Base-by-base conservation (phyloP, 30 jellyfish, hydroid and myxozoan species). In the Cassiopea andromeda region DNA sequence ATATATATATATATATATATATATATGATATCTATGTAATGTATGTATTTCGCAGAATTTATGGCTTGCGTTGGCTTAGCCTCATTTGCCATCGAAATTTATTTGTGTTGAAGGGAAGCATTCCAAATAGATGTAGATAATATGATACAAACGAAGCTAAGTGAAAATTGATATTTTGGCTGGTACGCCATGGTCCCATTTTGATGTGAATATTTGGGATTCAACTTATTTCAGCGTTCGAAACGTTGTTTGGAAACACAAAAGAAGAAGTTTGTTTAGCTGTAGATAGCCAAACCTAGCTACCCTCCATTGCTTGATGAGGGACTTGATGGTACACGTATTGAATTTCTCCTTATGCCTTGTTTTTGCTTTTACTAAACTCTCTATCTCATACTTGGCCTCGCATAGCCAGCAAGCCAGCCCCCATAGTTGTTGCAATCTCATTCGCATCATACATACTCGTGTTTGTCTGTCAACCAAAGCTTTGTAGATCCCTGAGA, bases 51-150 rank as follows among this genome's bases (percentile, higher is more conserved):
- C 15, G 73, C 27, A 64, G 15, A 64, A 14, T 64, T 16, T 64
- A 64, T 70, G 54, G 79, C 7, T 43, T 70, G 79, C 79, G 57
- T 27, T 2, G 27, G 50, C 57, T 38, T 70, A 1, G 79, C 38
- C 79, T 7, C 16, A 70, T 2, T 70, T 70, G 18, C 47, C 38
- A 70, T 16, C 54, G 1, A 19, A 70, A 70, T 70, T 70, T 70
- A 12, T 77, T 77, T 77, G 86, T 77, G 86, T 77, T 77, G 86
- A 48, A 70, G 79, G 54, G 54, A 70, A 64, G 27, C 50, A 70
- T 70, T 7, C 57, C 79, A 70, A 12, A 2, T 16, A 70, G 79
- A 70, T 70, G 79, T 70, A 70, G 79, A 70, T 70, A 70, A 70
- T 70, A 38, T 70, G 15, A 70, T 19, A 2, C 27, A 38, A 43